Evolutionary conservation across 2,113 vertebrate genomes (phyloP).

Genomic region (Solenodon paradoxus): DNA sequence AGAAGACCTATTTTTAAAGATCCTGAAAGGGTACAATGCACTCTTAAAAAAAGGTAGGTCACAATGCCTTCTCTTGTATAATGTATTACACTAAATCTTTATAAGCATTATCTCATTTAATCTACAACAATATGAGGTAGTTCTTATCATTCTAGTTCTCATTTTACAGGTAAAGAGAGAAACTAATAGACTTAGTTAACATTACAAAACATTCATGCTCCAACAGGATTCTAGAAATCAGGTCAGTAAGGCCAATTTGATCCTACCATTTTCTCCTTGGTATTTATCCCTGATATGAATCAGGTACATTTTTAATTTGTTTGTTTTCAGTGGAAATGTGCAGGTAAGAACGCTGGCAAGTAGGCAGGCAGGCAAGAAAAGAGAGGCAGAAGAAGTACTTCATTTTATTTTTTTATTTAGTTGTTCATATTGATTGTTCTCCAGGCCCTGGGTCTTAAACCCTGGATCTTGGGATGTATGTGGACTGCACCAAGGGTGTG

Average conservation of each 20-base stretch:
- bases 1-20: slow-evolving; percentile 8
- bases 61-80: neutral
- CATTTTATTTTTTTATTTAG: too few relatives aligned
- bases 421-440: too few relatives aligned
- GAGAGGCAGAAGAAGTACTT: too few relatives aligned
- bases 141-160: neutral
- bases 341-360: too few relatives aligned
- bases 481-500: too few relatives aligned
- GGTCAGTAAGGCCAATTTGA: neutral
- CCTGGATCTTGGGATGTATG: too few relatives aligned
- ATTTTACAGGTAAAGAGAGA: neutral
- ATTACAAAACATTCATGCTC: neutral
- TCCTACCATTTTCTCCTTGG: neutral
- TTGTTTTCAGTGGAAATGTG: too few relatives aligned
- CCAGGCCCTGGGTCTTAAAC: too few relatives aligned
- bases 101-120: slow-evolving; percentile 13
- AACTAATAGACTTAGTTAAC: neutral
- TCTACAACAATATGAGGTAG: neutral
- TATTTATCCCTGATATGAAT: too few relatives aligned
- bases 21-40: neutral
- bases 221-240: neutral
- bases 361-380: too few relatives aligned
- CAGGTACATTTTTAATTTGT: too few relatives aligned
- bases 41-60: neutral
- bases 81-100: neutral